Evolutionary conservation across 2,888 invertebrate species (phyloP), one percentile per base, ranked within the genome.

Genomic region (Apotomis turbidana): DNA sequence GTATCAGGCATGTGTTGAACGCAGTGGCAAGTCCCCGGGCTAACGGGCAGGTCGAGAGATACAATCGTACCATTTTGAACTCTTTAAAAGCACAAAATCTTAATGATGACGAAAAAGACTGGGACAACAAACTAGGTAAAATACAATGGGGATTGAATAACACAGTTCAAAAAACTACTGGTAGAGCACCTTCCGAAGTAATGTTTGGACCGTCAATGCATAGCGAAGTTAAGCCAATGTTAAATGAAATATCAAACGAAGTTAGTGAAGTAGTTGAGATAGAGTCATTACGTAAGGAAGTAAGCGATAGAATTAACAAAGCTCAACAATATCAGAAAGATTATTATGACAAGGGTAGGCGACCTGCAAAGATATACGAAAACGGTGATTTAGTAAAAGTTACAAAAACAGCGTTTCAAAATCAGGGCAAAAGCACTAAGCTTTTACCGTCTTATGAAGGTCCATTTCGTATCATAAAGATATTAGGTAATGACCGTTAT

Each of bases 401-500:
- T n/a, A 41, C 41, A 41, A 41, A 41, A 41, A 41, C 41, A 41
- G 41, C 41, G 41, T 41, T 41, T 6, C 41, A 41, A 41, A 41
- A 41, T 41, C 41, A 41, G 6, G 41, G 41, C 6, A 41, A 41
- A 41, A 41, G 41, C 41, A 70, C 64, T 9, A 70, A 70, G 38
- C 62, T 60, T 44, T 5, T 60, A 9, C 60, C 60, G 12, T 60
- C 60, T 15, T 68, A 60, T 38, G 54, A 63, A n/a, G 69, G 73
- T 6, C 73, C 69, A 0, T 73, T 12, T 73, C 59, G 60, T 15
- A 51, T 73, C 3, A n/a, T 61, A 1, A 61, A 54, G 5, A 38
- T 68, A 0, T 15, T 74, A 44, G 74, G 74, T 0, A 74, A 70
- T 44, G 68, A 74, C n/a, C 51, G 70, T 4, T 74, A 74, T 36